Percentiles rank a stretch among this genome's conserved stretches.
Evolutionary conservation across 2,888 invertebrate genomes (phyloP).

Genomic region (Diarsia mendica): DNA sequence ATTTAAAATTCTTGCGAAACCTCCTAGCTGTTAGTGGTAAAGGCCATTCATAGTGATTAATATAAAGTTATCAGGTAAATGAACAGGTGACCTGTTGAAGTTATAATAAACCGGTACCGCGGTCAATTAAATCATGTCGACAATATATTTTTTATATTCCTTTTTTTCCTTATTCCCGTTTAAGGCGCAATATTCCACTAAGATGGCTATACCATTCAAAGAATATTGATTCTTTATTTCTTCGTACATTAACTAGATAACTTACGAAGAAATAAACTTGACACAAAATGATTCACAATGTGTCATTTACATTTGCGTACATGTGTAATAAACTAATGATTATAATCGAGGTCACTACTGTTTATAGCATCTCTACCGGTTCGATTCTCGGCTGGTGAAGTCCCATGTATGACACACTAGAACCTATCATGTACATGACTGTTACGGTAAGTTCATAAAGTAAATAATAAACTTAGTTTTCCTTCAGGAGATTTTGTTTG

Average conservation of each 20-base stretch:
- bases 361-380: conserved; percentile 32
- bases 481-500: conserved; percentile 40
- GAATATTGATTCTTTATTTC: conserved; percentile 40
- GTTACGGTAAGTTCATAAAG: background rate
- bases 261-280: conserved; percentile 29
- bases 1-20: background rate
- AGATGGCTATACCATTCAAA: conserved; percentile 24
- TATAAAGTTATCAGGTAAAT: background rate
- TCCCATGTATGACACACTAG: conserved; percentile 41
- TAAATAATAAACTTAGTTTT: conserved; percentile 51
- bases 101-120: background rate
- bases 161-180: conserved; percentile 19
- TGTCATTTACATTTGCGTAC: conserved; percentile 28
- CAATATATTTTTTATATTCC: background rate
- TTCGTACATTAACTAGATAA: conserved; percentile 32
- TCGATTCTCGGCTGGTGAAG: conserved; percentile 47
- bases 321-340: conserved; percentile 3
- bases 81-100: background rate
- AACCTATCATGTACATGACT: background rate
- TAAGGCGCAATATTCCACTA: conserved; percentile 15
- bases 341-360: conserved; percentile 29
- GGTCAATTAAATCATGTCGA: background rate
- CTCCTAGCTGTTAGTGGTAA: background rate
- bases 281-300: conserved; percentile 26
- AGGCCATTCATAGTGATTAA: background rate